Evolutionary conservation across 2,888 invertebrate genomes (phyloP).

Genomic region (Diplolepis rosae): DNA sequence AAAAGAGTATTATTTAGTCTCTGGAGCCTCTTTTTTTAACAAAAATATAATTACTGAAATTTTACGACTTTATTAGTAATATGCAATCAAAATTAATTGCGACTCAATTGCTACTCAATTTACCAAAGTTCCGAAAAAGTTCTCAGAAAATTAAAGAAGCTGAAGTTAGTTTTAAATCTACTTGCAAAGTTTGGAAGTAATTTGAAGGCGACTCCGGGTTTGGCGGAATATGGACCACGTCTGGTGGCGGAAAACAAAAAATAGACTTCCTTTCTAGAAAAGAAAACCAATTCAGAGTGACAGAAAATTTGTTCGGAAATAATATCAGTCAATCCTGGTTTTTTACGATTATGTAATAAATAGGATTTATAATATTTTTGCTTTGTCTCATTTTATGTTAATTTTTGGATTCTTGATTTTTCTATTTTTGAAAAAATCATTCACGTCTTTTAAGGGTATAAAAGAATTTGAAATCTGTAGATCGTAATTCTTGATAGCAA

Average conservation of each 20-base stretch:
- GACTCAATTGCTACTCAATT: slow-evolving; percentile 1
- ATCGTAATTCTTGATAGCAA: slow-evolving; percentile 23
- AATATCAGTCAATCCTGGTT: neutral
- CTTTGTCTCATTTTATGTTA: neutral
- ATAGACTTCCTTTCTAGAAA: neutral
- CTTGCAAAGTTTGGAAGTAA: slow-evolving; percentile 12
- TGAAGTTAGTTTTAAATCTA: slow-evolving; percentile 25
- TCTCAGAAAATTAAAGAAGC: neutral
- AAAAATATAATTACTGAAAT: too few relatives aligned
- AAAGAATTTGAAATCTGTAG: neutral
- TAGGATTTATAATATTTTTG: too few relatives aligned
- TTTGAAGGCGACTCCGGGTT: slow-evolving; percentile 8
- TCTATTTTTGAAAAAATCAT: too few relatives aligned
- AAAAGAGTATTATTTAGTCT: too few relatives aligned
- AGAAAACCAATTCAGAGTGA: neutral
- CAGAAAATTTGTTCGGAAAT: neutral
- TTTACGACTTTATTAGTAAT: too few relatives aligned
- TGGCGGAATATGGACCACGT: slow-evolving; percentile 6
- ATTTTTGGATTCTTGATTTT: too few relatives aligned
- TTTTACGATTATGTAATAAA: neutral
- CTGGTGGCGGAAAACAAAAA: neutral
- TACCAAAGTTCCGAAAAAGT: neutral
- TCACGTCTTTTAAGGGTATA: neutral
- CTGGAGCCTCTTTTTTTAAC: too few relatives aligned
- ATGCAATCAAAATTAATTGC: neutral